Percentiles rank a stretch among this genome's conserved stretches.
Evolutionary conservation across 2,888 invertebrate species (phyloP).

Genomic region (Yponomeuta plumbellus): DNA sequence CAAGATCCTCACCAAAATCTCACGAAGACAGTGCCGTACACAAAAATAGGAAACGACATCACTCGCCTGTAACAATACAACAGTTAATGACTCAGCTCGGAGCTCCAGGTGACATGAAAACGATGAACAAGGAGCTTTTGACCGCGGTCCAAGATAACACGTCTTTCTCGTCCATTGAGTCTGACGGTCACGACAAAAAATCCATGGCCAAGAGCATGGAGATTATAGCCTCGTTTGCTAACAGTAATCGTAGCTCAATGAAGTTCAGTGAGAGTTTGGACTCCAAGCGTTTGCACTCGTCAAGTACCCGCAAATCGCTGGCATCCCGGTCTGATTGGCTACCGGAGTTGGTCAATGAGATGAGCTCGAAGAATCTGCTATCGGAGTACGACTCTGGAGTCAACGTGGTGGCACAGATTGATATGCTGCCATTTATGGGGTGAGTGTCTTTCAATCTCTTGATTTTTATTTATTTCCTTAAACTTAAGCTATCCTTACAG

Average conservation of each 20-base stretch:
- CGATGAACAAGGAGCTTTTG: background rate
- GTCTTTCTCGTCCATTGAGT: background rate
- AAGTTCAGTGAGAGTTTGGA: background rate
- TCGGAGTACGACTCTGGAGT: constrained; percentile 35
- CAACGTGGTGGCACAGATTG: constrained; percentile 51
- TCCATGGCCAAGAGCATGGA: background rate
- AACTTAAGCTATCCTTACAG: background rate
- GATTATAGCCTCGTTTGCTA: background rate
- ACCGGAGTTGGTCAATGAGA: constrained; percentile 26
- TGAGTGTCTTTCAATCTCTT: constrained; percentile 32
- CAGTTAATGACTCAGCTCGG: background rate
- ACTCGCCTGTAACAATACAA: background rate
- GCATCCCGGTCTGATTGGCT: constrained; percentile 29
- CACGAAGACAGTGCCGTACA: background rate
- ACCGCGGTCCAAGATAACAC: background rate
- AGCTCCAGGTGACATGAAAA: background rate
- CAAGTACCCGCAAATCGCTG: background rate
- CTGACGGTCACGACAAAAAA: background rate
- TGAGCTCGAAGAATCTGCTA: constrained; percentile 22
- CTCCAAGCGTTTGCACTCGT: background rate
- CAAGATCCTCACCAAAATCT: background rate
- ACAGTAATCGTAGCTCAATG: background rate
- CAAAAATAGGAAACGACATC: background rate
- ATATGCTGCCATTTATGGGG: constrained; percentile 62
- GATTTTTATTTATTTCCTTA: background rate